A percentile compares a stretch with the other conserved stretches of the same genome.
Evolutionary conservation across 2,113 vertebrate genomes (phyloP).

Genomic region (Esox niger): DNA sequence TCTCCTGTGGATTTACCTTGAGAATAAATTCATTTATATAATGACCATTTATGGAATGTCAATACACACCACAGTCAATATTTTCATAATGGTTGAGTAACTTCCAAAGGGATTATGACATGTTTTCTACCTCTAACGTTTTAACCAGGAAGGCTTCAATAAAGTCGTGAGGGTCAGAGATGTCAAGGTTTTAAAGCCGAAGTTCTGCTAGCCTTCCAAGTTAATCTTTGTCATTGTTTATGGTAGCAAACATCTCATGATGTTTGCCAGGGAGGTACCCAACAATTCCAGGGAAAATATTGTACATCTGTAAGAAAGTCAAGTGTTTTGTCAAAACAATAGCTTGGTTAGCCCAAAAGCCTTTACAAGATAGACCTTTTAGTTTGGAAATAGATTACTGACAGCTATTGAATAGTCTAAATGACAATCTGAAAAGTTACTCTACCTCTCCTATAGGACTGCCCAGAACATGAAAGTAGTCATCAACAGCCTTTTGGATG

Average conservation of each 20-base stretch:
- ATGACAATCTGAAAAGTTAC: neutral
- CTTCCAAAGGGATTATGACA: neutral
- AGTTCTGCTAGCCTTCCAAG: conserved; percentile 39
- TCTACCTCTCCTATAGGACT: conserved; percentile 44
- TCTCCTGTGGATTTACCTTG: neutral
- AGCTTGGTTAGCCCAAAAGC: too few species aligned
- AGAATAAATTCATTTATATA: neutral
- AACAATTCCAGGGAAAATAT: conserved; percentile 53
- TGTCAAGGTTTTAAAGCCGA: conserved; percentile 48
- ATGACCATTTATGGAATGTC: neutral
- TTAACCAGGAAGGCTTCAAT: conserved; percentile 64
- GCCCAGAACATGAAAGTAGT: conserved; percentile 31
- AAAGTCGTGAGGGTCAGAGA: conserved; percentile 48
- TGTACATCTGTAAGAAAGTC: conserved; percentile 38
- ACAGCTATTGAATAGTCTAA: too few species aligned
- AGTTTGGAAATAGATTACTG: too few species aligned
- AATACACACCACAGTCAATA: neutral
- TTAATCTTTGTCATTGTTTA: conserved; percentile 32
- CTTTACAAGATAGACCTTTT: too few species aligned
- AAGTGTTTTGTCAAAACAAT: neutral
- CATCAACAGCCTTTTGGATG: conserved; percentile 22
- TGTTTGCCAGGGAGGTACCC: conserved; percentile 54
- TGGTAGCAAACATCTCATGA: conserved; percentile 20
- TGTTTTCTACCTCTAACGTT: conserved; percentile 58
- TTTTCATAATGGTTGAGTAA: neutral